Conservation (phyloP, 2,113 vertebrate genomes). For the Otis tarda region DNA sequence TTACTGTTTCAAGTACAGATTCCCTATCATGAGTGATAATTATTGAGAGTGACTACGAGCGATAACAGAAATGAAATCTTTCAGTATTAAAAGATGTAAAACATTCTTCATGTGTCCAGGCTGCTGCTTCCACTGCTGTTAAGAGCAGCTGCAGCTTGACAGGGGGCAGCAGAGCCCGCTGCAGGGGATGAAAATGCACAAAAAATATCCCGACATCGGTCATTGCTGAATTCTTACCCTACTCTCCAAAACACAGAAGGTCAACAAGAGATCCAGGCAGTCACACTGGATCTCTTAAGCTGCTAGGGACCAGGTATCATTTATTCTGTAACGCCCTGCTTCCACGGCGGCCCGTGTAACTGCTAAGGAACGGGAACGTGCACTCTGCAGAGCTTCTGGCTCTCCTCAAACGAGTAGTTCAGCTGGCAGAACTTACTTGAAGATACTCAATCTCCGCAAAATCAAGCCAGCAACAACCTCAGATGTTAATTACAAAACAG, state of each 20-base stretch:
- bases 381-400: background rate
- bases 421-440: background rate
- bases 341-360: background rate
- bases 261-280: background rate
- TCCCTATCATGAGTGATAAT: background rate
- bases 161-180: conserved; percentile 46
- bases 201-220: background rate
- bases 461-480: background rate
- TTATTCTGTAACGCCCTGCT: background rate
- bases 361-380: background rate
- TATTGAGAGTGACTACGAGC: background rate
- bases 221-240: background rate
- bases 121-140: background rate
- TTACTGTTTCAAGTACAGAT: background rate
- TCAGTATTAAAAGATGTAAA: background rate
- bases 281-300: background rate
- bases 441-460: accelerated
- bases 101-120: background rate
- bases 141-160: background rate
- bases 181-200: background rate
- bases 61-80: background rate
- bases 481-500: background rate
- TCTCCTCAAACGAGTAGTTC: background rate
- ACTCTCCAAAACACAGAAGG: background rate
- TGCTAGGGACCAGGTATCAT: background rate